Evolutionary conservation across 2,888 invertebrate species (phyloP).

Genomic region (Caenorhabditis macrosperma): DNA sequence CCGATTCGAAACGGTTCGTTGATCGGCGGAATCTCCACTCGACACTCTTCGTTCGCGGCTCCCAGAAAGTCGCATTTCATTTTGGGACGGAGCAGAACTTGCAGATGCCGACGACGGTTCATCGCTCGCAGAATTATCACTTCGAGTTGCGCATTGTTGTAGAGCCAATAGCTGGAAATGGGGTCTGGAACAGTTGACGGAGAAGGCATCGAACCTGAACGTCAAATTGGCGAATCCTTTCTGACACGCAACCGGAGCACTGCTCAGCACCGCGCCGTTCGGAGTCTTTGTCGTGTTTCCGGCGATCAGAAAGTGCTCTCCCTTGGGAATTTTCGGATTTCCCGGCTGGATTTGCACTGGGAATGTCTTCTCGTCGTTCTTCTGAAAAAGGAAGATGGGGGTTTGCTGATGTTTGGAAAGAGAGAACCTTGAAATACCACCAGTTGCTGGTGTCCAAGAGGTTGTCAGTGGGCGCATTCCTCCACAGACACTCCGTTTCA

Average conservation of each 20-base stretch:
- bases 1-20: conserved; percentile 77
- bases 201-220: conserved; percentile 68
- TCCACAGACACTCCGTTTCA: conserved; percentile 74
- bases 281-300: conserved; percentile 77
- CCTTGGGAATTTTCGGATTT: conserved; percentile 57
- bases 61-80: conserved; percentile 75
- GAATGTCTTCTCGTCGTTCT: conserved; percentile 75
- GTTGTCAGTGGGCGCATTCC: conserved; percentile 74
- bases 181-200: neutral
- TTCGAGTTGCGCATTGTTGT: conserved; percentile 78
- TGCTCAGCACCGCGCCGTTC: conserved; percentile 75
- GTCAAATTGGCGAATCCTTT: conserved; percentile 72
- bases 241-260: conserved; percentile 79
- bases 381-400: conserved; percentile 57
- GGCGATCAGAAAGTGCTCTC: conserved; percentile 75
- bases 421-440: conserved; percentile 72
- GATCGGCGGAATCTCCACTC: conserved; percentile 69
- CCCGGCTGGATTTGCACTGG: conserved; percentile 78
- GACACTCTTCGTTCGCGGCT: conserved; percentile 60
- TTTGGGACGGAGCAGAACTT: conserved; percentile 69
- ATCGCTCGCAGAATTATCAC: conserved; percentile 73
- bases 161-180: conserved; percentile 78
- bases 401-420: neutral
- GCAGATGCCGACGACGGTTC: conserved; percentile 69
- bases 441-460: conserved; percentile 78